Percentiles rank a stretch among this genome's conserved stretches.
Conservation (phyloP, 92 coral and sea anemone species). For the Phenganax stokvisi region DNA sequence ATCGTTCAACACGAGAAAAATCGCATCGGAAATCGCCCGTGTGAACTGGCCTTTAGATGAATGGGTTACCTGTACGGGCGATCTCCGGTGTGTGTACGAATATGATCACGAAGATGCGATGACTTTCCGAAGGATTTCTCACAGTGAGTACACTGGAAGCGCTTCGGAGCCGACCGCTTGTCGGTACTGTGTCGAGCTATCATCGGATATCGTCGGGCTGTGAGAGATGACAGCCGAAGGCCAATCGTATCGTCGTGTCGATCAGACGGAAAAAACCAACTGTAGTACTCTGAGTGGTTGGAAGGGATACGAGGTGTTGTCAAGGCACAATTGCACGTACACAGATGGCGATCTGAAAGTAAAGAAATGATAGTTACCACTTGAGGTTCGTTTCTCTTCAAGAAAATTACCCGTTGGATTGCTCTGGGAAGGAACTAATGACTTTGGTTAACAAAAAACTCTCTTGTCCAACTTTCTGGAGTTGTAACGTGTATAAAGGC, state of each 20-base stretch:
- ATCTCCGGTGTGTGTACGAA: constrained; percentile 97
- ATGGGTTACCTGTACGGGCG: constrained; percentile 60
- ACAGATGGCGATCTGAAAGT: constrained; percentile 76
- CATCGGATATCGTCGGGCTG: constrained; percentile 54
- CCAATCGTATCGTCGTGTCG: constrained; percentile 18
- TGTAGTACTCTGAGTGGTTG: constrained; percentile 48
- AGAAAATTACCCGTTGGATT: not conserved
- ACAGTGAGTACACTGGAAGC: constrained; percentile 96
- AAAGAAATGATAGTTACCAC: constrained; percentile 30
- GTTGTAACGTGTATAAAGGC: too few species aligned
- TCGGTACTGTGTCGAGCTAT: constrained; percentile 59
- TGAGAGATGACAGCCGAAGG: constrained; percentile 51
- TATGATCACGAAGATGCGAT: constrained; percentile 98
- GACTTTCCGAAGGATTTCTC: constrained; percentile 98
- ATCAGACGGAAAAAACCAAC: constrained; percentile 13
- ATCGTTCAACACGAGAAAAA: too few species aligned
- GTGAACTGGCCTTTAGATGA: too few species aligned
- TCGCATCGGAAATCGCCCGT: too few species aligned
- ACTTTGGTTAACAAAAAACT: too few species aligned
- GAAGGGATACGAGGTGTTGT: constrained; percentile 69
- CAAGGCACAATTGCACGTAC: constrained; percentile 83
- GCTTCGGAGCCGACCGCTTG: constrained; percentile 71
- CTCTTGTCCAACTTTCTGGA: too few species aligned
- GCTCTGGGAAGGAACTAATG: too few species aligned
- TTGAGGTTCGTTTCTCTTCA: constrained; percentile 33